A percentile compares a stretch with the other conserved stretches of the same genome.
Conservation (phyloP, 2,797 vertebrate genomes). For the Intellagama lesueurii region DNA sequence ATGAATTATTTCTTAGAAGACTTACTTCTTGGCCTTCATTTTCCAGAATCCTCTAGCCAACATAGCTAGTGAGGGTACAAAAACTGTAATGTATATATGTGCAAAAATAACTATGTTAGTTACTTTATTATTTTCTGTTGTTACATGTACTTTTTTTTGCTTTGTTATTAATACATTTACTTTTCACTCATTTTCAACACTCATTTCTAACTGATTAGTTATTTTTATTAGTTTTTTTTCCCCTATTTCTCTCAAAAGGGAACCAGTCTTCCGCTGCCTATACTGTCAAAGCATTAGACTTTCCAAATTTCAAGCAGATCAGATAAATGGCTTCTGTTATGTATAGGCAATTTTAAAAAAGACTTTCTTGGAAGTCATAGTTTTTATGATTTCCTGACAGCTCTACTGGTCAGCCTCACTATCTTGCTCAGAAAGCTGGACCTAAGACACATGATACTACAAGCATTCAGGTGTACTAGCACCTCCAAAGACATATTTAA, state of each 20-base stretch:
- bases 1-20: not conserved
- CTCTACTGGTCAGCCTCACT: no score
- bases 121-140: not conserved
- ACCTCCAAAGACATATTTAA: not conserved
- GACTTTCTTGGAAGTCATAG: no score
- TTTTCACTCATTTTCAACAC: not conserved
- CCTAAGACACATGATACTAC: no score
- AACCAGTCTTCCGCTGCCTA: not conserved
- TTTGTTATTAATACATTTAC: not conserved
- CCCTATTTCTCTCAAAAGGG: not conserved
- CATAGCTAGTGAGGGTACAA: not conserved
- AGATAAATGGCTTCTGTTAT: not conserved
- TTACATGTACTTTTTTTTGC: not conserved
- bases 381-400: no score
- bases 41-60: no score
- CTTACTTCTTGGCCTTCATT: no score
- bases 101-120: not conserved
- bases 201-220: not conserved
- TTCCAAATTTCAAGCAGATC: not conserved
- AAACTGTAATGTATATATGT: not conserved
- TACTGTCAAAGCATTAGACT: not conserved
- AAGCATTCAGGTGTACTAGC: not conserved
- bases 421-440: no score
- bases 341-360: not conserved
- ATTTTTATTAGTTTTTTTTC: not conserved